Base-by-base conservation (phyloP, 2,113 vertebrate genomes). In the Leucoraja erinaceus region DNA sequence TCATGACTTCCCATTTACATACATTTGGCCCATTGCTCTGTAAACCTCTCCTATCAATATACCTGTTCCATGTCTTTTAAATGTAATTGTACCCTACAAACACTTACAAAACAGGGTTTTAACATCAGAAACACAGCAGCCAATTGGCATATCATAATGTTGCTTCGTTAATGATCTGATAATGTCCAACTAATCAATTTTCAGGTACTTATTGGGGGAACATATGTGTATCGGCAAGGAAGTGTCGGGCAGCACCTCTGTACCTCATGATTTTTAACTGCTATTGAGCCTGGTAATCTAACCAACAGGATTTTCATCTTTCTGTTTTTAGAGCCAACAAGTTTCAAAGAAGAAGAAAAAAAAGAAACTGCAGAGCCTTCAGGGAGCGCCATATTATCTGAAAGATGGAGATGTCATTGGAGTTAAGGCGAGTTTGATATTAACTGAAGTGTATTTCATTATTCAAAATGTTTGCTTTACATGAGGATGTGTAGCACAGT, bases 401-500 rank as follows among this genome's bases (percentile, higher is more conserved):
- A 98, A 97, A 95, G 98, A 99, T 92, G 98, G 98, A 8, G 98
- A 99, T 86, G 94, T 95, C 2, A 95, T 99, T 25, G 98, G 98
- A 2, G 93, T 98, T 78, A 99, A 99, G 98, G 98, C 98, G 66
- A 93, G 93, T 74, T 0, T 47, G 66, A 74, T 1, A 33, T 54
- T 91, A 47, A 54, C 59, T 16, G 11, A 14, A 9, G 2, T 91
- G 47, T 2, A 18, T 72, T 33, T 47, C 10, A 33, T 25, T 33
- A 74, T 72, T 38, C 1, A 1, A 20, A 72, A 22, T 22, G 16
- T 18, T 70, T 47, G 4, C 70, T 18, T 74, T 12, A 91, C 4
- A 28, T 72, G 22, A 8, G 22, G 14, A 47, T 91, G 14, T 91
- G 22, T 18, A 47, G 11, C 31, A 74, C 68, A 31, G 56, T 14